These are phyloP conservation scores for Pungitius pungitius DNA, from an alignment of 2,113 vertebrate genomes.

Conservation along the genomic window DNA sequence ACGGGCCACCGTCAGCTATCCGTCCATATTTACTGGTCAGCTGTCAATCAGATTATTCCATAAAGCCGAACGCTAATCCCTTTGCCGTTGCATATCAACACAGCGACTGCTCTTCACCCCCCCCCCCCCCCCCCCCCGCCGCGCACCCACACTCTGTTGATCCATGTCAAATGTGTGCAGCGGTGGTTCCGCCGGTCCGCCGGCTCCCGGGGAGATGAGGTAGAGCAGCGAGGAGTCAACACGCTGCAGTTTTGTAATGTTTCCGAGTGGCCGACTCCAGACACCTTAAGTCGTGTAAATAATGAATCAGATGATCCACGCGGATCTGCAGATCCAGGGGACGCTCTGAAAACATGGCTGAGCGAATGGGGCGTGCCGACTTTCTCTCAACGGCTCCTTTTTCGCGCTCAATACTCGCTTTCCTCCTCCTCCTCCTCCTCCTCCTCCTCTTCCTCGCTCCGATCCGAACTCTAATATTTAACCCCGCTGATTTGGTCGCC, in stretches of 20 bases:
- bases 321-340: slow-evolving; percentile 45
- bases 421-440: neutral
- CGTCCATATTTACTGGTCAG: slow-evolving; percentile 74
- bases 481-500: slow-evolving; percentile 63
- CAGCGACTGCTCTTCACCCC: slow-evolving; percentile 33
- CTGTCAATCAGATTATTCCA: slow-evolving; percentile 82
- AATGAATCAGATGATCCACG: slow-evolving; percentile 76
- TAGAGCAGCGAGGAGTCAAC: slow-evolving; percentile 67
- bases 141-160: slow-evolving; percentile 44
- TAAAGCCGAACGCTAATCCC: slow-evolving; percentile 70
- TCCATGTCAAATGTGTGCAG: slow-evolving; percentile 68
- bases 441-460: slow-evolving; percentile 15
- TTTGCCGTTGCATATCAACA: slow-evolving; percentile 62
- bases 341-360: slow-evolving; percentile 57
- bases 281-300: slow-evolving; percentile 79
- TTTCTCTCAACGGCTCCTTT: slow-evolving; percentile 32
- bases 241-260: slow-evolving; percentile 77
- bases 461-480: slow-evolving; percentile 62
- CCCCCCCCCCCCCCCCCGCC: neutral
- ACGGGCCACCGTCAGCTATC: slow-evolving; percentile 54
- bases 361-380: slow-evolving; percentile 31
- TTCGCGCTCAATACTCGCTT: neutral
- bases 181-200: slow-evolving; percentile 51
- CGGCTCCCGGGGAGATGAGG: slow-evolving; percentile 62
- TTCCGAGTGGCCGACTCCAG: slow-evolving; percentile 68